Percentiles rank a stretch among this genome's conserved stretches.
These are phyloP conservation scores for Drosophila helvetica DNA, from an alignment of 2,888 invertebrate species.

Conservation along the genomic window DNA sequence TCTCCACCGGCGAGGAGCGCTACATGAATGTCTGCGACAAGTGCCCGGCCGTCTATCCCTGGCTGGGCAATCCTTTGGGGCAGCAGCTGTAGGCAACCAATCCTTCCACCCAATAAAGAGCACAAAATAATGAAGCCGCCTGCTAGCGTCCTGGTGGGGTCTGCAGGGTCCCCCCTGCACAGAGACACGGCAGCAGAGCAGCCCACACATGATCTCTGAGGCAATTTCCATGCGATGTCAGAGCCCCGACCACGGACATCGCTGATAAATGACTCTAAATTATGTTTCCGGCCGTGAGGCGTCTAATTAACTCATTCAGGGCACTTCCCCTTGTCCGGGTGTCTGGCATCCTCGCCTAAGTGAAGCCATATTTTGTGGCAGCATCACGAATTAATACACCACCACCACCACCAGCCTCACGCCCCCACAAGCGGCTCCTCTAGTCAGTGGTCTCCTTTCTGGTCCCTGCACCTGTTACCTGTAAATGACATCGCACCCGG, in stretches of 20 bases:
- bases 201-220: slow-evolving; percentile 30
- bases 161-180: background rate
- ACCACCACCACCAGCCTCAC: slow-evolving; percentile 8
- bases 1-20: slow-evolving; percentile 81
- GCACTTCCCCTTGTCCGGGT: slow-evolving; percentile 12
- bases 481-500: slow-evolving; percentile 58
- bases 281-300: slow-evolving; percentile 81
- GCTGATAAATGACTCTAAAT: slow-evolving; percentile 83
- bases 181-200: background rate
- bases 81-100: slow-evolving; percentile 40
- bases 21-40: slow-evolving; percentile 85
- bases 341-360: slow-evolving; percentile 37
- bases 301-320: slow-evolving; percentile 82
- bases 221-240: slow-evolving; percentile 58
- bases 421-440: slow-evolving; percentile 9
- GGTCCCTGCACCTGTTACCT: slow-evolving; percentile 75
- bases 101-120: slow-evolving; percentile 50
- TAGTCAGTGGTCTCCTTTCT: slow-evolving; percentile 15
- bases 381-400: slow-evolving; percentile 68
- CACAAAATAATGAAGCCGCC: slow-evolving; percentile 52
- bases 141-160: slow-evolving; percentile 37
- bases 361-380: slow-evolving; percentile 73
- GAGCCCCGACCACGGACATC: slow-evolving; percentile 52
- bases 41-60: slow-evolving; percentile 86
- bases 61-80: slow-evolving; percentile 85